A percentile compares a stretch with the other conserved stretches of the same genome.
Evolutionary conservation across 1,140 invertebrate genomes (phyloP).

Genomic region (Wasmannia auropunctata): DNA sequence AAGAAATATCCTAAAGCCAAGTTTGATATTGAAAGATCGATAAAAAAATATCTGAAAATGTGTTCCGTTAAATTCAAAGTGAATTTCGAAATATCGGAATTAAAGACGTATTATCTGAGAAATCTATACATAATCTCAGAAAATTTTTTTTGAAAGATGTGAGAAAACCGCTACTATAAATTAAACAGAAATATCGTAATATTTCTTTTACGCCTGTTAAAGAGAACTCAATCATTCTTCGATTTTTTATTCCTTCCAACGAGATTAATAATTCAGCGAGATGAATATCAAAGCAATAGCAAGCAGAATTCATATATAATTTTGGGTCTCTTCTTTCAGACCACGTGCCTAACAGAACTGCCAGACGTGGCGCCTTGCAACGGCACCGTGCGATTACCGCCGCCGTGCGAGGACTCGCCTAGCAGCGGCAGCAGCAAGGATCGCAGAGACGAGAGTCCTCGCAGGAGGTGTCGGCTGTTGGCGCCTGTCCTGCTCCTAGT

Average conservation of each 20-base stretch:
- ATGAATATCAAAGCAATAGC: not conserved
- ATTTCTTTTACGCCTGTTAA: not conserved
- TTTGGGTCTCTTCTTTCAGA: slow-evolving; percentile 77
- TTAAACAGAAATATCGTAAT: not conserved
- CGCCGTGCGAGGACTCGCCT: slow-evolving; percentile 82
- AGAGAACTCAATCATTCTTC: not conserved
- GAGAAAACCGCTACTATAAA: not conserved
- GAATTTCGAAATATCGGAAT: not conserved
- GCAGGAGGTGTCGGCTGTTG: slow-evolving; percentile 83
- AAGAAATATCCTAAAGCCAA: not conserved
- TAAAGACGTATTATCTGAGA: not conserved
- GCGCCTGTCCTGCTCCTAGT: slow-evolving; percentile 83
- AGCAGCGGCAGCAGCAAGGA: slow-evolving; percentile 84
- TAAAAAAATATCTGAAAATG: not conserved
- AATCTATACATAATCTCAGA: not conserved
- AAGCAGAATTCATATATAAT: not conserved
- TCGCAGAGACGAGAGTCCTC: slow-evolving; percentile 79
- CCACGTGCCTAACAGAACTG: slow-evolving; percentile 85
- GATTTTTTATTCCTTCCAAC: not conserved
- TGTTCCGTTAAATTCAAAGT: not conserved
- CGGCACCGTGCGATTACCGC: slow-evolving; percentile 83
- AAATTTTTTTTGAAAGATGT: not conserved
- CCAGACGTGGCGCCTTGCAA: slow-evolving; percentile 85
- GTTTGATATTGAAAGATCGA: not conserved
- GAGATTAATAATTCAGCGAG: not conserved